These are phyloP conservation scores for Drosophila helvetica DNA, from an alignment of 2,888 invertebrate genomes.

Conservation along the genomic window DNA sequence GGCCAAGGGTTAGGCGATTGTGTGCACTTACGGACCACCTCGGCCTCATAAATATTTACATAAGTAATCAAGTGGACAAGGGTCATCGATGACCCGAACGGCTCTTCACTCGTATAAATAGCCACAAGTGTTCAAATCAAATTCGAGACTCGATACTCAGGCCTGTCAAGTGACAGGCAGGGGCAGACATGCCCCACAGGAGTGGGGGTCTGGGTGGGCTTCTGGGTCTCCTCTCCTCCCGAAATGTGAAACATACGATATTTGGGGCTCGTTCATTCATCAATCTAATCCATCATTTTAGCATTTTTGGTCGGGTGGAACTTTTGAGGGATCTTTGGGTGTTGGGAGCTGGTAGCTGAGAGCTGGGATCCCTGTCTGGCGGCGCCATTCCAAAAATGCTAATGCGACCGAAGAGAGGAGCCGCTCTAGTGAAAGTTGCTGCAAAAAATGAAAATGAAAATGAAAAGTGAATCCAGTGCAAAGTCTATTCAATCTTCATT, in stretches of 20 bases:
- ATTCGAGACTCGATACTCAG: constrained; percentile 22
- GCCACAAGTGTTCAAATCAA: constrained; percentile 57
- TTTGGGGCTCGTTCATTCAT: neutral
- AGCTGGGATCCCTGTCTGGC: neutral
- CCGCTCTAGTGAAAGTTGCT: no score
- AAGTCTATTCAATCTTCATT: constrained; percentile 38
- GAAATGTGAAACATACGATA: constrained; percentile 6
- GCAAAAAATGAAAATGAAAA: no score
- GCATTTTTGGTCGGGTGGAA: neutral
- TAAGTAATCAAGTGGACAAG: constrained; percentile 35
- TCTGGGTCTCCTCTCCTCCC: no score
- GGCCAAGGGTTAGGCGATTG: constrained; percentile 44
- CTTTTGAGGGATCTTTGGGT: neutral
- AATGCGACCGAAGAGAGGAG: constrained; percentile 13
- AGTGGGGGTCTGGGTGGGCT: neutral
- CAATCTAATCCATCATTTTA: constrained; percentile 26
- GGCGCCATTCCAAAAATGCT: constrained; percentile 9
- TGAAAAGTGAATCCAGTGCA: constrained; percentile 21
- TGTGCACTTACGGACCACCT: constrained; percentile 3
- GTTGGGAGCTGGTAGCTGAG: neutral
- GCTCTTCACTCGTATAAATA: constrained; percentile 53
- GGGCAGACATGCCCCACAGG: no score
- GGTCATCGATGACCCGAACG: constrained; percentile 26
- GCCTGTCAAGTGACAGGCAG: constrained; percentile 3
- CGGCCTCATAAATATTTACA: constrained; percentile 28